Conservation (phyloP, 2,888 invertebrate species). For the Formica aserva region DNA sequence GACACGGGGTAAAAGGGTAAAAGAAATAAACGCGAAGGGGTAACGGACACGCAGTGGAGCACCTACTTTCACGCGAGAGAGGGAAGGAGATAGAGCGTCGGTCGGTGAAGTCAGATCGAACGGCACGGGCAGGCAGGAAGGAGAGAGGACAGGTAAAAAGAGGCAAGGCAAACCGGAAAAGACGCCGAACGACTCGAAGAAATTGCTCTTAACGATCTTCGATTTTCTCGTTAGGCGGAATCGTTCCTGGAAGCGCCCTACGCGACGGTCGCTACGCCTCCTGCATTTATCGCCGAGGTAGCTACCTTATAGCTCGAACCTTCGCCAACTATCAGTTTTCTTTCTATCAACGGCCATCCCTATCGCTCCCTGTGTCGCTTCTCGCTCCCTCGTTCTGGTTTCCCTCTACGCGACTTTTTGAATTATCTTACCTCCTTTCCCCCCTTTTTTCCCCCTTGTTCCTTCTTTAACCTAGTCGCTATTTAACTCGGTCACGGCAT, state of each 20-base stretch:
- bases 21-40: slow-evolving; percentile 44
- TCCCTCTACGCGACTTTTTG: slow-evolving; percentile 22
- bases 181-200: slow-evolving; percentile 75
- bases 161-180: slow-evolving; percentile 63
- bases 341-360: slow-evolving; percentile 39
- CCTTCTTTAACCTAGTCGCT: slow-evolving; percentile 46
- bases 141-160: slow-evolving; percentile 57
- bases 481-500: slow-evolving; percentile 42
- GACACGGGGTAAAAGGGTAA: slow-evolving; percentile 36
- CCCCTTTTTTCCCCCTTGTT: neutral
- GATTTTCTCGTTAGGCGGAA: slow-evolving; percentile 82
- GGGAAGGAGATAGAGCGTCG: slow-evolving; percentile 24
- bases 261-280: slow-evolving; percentile 68
- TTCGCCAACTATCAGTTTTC: slow-evolving; percentile 50
- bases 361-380: slow-evolving; percentile 32
- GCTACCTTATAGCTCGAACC: slow-evolving; percentile 40
- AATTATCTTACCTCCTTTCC: slow-evolving; percentile 9
- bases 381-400: slow-evolving; percentile 9
- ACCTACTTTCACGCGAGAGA: neutral
- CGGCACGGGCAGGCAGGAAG: slow-evolving; percentile 28
- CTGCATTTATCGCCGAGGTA: slow-evolving; percentile 71
- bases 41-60: slow-evolving; percentile 33
- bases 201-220: slow-evolving; percentile 82
- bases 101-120: slow-evolving; percentile 28
- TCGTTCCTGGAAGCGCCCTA: slow-evolving; percentile 74